Conservation (phyloP, 2,113 vertebrate genomes). For the Collichthys lucidus region DNA sequence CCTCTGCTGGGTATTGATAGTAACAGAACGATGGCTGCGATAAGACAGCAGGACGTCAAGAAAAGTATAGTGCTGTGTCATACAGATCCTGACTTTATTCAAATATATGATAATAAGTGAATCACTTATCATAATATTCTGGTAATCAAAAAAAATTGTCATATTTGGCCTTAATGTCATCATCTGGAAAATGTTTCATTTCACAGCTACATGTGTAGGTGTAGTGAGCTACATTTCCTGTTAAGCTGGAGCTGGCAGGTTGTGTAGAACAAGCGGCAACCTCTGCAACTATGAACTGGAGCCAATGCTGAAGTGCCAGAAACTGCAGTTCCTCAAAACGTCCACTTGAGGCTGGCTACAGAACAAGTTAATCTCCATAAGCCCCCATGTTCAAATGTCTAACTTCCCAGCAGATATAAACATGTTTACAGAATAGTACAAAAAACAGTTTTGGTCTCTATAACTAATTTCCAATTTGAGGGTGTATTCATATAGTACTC, state of each 20-base stretch:
- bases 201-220: neutral
- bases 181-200: neutral
- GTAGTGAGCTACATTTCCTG: neutral
- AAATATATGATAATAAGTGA: conserved; percentile 6
- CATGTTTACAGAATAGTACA: no score
- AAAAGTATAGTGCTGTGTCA: neutral
- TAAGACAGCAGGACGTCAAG: conserved; percentile 24
- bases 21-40: conserved; percentile 21
- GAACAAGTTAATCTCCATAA: no score
- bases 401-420: no score
- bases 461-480: no score
- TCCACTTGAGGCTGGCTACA: no score
- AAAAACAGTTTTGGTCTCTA: no score
- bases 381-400: no score
- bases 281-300: no score
- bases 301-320: no score
- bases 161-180: neutral
- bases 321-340: no score
- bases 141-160: neutral
- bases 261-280: neutral
- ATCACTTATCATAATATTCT: neutral
- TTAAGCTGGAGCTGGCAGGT: neutral
- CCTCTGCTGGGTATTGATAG: conserved; percentile 23
- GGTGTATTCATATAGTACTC: no score
- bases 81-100: neutral